Conservation (phyloP, 2,797 vertebrate genomes). For the Helicolenus hilgendorfi region DNA sequence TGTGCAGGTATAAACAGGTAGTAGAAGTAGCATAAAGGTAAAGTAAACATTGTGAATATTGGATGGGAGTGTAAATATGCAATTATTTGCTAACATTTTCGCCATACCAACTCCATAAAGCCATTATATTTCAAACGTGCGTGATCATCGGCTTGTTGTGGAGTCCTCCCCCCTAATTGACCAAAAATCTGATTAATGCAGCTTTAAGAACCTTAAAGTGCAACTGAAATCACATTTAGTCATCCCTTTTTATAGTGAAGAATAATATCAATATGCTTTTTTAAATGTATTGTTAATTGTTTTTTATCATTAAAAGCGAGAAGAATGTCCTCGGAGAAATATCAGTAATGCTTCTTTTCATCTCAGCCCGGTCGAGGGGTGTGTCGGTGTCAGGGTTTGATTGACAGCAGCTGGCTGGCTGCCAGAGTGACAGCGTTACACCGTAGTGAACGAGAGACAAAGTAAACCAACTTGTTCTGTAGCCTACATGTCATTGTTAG, state of each 20-base stretch:
- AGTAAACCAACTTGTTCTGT: background rate
- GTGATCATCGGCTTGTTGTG: background rate
- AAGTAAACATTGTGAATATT: background rate
- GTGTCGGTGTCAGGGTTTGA: background rate
- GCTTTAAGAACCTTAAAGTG: background rate
- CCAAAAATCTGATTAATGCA: background rate
- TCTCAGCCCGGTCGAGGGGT: background rate
- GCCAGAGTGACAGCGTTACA: background rate
- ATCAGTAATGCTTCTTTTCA: background rate
- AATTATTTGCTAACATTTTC: background rate
- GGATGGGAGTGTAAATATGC: background rate
- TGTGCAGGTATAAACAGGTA: background rate
- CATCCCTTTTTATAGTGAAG: background rate
- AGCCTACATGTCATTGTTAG: background rate
- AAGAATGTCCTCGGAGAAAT: background rate
- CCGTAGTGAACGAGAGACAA: background rate
- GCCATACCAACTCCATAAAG: background rate
- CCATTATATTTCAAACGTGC: background rate
- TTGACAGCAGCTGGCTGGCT: background rate
- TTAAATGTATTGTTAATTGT: too few relatives aligned
- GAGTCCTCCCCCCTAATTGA: background rate
- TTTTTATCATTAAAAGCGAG: background rate
- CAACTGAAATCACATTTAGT: background rate
- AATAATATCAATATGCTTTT: background rate
- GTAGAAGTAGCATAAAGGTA: background rate